A percentile compares a stretch with the other conserved stretches of the same genome.
Conservation (phyloP, 2,797 vertebrate species). For the Hippoglossus hippoglossus region DNA sequence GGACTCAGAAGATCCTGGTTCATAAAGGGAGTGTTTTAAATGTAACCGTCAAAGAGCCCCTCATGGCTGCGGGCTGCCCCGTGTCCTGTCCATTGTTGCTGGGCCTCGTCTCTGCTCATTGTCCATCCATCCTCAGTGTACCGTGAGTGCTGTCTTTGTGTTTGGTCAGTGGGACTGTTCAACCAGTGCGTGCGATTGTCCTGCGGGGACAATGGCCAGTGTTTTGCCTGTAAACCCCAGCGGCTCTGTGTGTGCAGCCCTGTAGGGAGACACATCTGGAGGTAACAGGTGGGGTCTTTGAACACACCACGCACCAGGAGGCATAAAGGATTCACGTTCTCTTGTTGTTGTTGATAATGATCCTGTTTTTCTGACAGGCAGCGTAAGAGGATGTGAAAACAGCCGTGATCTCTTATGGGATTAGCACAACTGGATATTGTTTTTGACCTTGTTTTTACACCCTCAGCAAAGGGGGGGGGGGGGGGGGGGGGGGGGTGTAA, state of each 20-base stretch:
- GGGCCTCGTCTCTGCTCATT: constrained; percentile 49
- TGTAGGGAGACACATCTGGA: constrained; percentile 74
- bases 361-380: constrained; percentile 57
- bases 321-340: neutral
- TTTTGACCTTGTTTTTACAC: constrained; percentile 72
- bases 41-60: constrained; percentile 5
- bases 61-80: constrained; percentile 10
- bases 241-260: constrained; percentile 33
- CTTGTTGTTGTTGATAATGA: constrained; percentile 51
- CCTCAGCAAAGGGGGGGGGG: constrained; percentile 18
- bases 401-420: constrained; percentile 64
- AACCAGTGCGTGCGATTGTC: constrained; percentile 71
- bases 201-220: constrained; percentile 62
- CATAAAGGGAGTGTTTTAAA: neutral
- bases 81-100: constrained; percentile 41
- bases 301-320: constrained; percentile 11
- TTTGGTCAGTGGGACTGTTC: constrained; percentile 66
- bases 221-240: constrained; percentile 56
- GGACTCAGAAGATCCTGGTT: too few species aligned
- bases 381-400: constrained; percentile 68
- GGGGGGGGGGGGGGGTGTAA: neutral
- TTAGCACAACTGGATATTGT: constrained; percentile 70
- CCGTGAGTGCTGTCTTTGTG: constrained; percentile 70
- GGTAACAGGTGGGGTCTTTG: constrained; percentile 68
- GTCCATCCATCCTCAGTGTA: constrained; percentile 56